Percentiles rank a stretch among this genome's conserved stretches.
Evolutionary conservation across 2,113 vertebrate genomes (phyloP).

Genomic region (Syngnathus typhle): DNA sequence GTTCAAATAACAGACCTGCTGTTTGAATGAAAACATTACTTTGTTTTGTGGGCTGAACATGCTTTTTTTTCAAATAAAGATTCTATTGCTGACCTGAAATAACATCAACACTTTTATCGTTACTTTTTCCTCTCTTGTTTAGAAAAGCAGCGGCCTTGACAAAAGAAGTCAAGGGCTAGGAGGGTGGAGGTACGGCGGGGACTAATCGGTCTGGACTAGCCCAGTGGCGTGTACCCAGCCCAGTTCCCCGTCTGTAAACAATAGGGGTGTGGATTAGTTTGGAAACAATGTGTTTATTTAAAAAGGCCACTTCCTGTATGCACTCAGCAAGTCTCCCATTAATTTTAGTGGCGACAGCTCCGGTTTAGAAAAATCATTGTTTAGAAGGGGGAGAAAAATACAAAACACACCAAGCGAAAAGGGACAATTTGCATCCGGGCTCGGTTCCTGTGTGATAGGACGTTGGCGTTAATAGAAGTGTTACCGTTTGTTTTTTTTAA

Average conservation of each 20-base stretch:
- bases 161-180: neutral
- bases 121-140: constrained; percentile 45
- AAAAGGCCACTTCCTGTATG: constrained; percentile 73
- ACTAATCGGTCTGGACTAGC: constrained; percentile 48
- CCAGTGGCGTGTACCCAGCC: constrained; percentile 54
- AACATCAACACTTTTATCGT: constrained; percentile 49
- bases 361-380: constrained; percentile 73
- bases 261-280: constrained; percentile 77
- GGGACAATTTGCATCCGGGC: constrained; percentile 51
- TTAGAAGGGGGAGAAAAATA: constrained; percentile 47
- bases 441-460: constrained; percentile 65
- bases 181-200: constrained; percentile 1
- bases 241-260: constrained; percentile 73
- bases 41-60: neutral
- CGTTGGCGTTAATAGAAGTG: constrained; percentile 45
- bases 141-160: constrained; percentile 57
- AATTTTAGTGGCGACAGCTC: constrained; percentile 70
- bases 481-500: constrained; percentile 47
- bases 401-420: constrained; percentile 56
- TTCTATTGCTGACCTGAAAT: constrained; percentile 16
- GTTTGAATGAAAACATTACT: neutral
- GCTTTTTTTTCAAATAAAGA: constrained; percentile 2
- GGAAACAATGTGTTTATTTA: constrained; percentile 82
- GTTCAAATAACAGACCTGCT: neutral
- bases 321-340: constrained; percentile 73